Evolutionary conservation across 2,888 invertebrate species (phyloP).

Genomic region (Magallana nippona): DNA sequence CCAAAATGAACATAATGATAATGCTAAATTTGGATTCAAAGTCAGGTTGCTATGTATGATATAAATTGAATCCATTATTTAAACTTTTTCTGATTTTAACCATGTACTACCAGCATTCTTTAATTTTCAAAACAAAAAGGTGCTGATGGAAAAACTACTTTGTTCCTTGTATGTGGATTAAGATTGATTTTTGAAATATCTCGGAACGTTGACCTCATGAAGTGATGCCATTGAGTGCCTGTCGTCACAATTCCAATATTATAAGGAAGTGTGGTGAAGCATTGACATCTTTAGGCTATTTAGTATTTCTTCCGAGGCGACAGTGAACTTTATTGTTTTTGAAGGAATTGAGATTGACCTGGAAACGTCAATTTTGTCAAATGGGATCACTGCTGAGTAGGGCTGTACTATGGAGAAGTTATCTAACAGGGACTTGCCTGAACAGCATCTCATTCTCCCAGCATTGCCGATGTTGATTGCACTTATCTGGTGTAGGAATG

Average conservation of each 20-base stretch:
- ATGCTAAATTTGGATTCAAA: too few relatives aligned
- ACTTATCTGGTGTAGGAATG: constrained; percentile 17
- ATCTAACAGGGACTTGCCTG: constrained; percentile 5
- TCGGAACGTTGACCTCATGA: background rate
- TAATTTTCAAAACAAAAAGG: too few relatives aligned
- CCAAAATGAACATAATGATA: too few relatives aligned
- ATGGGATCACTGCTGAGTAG: background rate
- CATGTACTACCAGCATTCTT: too few relatives aligned
- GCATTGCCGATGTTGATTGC: constrained; percentile 1
- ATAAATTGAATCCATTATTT: too few relatives aligned
- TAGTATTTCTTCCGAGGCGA: constrained; percentile 4
- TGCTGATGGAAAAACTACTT: too few relatives aligned
- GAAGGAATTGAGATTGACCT: constrained; percentile 29
- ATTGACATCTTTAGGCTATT: constrained; percentile 9
- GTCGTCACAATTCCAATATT: background rate
- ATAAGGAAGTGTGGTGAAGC: constrained; percentile 15
- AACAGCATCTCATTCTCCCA: background rate
- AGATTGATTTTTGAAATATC: background rate
- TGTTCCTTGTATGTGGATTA: background rate
- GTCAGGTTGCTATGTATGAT: too few relatives aligned
- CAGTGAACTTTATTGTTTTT: constrained; percentile 25
- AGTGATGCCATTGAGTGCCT: constrained; percentile 6
- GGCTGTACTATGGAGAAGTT: constrained; percentile 9
- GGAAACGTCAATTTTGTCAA: constrained; percentile 11
- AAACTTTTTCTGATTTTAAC: too few relatives aligned